Evolutionary conservation across 2,888 invertebrate species (phyloP), one percentile per base, ranked within the genome.

Genomic region (Yponomeuta evonymella): DNA sequence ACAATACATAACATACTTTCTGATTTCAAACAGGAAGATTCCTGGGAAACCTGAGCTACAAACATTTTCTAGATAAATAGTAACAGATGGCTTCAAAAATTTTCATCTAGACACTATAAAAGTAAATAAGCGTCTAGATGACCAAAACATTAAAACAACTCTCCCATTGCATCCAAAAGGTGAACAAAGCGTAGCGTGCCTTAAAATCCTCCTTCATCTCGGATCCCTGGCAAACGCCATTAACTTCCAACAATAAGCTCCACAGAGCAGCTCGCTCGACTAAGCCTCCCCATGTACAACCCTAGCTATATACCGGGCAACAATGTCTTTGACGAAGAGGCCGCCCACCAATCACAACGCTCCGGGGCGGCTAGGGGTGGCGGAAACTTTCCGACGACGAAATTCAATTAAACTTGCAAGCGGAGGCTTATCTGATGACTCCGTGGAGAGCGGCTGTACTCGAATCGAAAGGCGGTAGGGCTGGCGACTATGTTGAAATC

Each of bases 331-430:
- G 67, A 65, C 30, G 12, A 12, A 3, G 67, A 11, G 15, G 67
- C 36, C 67, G n/a, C 36, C 12, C 12, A 36, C 68, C 68, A 68
- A 68, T 68, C 68, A 68, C 11, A 11, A 48, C 67, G 67, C 51
- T 58, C 51, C 51, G 51, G 51, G 15, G 51, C 65, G 48, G 68
- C 58, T 36, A 51, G 68, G 67, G 78, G 78, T 76, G 79, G 76
- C 78, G 88, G 86, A 88, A 90, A 90, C 89, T 91, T 90, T 89
- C 85, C 79, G 83, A 83, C 86, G 51, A 43, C 51, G 83, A 81
- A 84, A 89, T 90, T 90, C 91, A 91, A 91, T 91, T 91, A 90
- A 91, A 91, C 90, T 91, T 90, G 89, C 86, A 58, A 58, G 86
- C 88, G 84, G 51, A 58, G 51, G 81, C 86, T 90, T 89, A 90